Percentiles rank a stretch among this genome's conserved stretches.
phyloP scores from a whole-genome alignment of 2,888 invertebrate species.

The Scaptomyza tumidula region DNA sequence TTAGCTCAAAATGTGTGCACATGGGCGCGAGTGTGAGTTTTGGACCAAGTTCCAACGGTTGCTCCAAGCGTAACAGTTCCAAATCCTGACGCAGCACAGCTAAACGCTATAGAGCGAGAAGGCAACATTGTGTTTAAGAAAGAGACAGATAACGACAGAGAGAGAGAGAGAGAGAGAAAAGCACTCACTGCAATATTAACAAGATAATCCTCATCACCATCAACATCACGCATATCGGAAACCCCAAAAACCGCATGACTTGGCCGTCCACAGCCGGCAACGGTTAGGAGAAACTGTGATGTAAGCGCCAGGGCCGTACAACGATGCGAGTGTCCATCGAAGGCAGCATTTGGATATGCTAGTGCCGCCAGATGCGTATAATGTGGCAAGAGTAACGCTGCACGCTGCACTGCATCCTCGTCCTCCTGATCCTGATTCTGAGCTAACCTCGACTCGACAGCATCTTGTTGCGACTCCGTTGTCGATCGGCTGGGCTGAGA shows the following conservation, averaged over 20 bases:
- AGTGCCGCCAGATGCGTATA: conserved; percentile 60
- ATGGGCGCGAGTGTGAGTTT: conserved; percentile 46
- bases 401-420: conserved; percentile 8
- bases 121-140: neutral
- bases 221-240: conserved; percentile 60
- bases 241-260: conserved; percentile 67
- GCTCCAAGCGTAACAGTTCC: conserved; percentile 40
- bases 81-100: conserved; percentile 46
- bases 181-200: conserved; percentile 46
- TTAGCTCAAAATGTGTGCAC: conserved; percentile 51
- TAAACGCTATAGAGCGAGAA: conserved; percentile 33
- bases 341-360: conserved; percentile 63
- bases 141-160: neutral
- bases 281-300: conserved; percentile 45
- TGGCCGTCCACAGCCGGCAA: conserved; percentile 56
- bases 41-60: conserved; percentile 22
- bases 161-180: neutral
- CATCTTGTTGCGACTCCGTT: rapidly evolving
- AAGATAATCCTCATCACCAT: conserved; percentile 57
- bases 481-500: too few species aligned
- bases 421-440: conserved; percentile 15
- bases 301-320: conserved; percentile 58
- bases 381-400: conserved; percentile 32
- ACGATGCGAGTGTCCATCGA: conserved; percentile 59
- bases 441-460: neutral